Percentiles rank a stretch among this genome's conserved stretches.
phyloP scores from a whole-genome alignment of 2,113 vertebrate species.

The Aplodontia rufa region DNA sequence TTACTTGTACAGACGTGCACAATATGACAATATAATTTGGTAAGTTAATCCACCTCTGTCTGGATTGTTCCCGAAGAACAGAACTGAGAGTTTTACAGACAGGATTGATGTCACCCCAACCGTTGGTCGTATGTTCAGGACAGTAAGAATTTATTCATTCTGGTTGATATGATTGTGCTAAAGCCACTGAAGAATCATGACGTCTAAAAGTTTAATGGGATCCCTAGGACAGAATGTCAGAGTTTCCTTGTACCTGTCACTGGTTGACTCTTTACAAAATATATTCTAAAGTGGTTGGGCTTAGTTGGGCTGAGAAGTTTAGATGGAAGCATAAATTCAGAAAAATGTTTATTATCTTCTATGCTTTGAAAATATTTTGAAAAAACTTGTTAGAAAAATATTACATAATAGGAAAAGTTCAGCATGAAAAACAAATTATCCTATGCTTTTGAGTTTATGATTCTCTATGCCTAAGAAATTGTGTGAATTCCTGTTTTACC shows the following conservation, averaged over 20 bases:
- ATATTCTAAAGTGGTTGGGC: neutral
- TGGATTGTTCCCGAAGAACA: neutral
- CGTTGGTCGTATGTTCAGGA: neutral
- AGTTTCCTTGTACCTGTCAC: neutral
- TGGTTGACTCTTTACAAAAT: neutral
- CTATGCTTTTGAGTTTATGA: neutral
- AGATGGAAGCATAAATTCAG: slow-evolving; percentile 11
- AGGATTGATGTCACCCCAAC: neutral
- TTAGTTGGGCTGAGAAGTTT: neutral
- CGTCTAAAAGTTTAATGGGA: neutral
- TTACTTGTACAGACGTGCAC: too few relatives aligned
- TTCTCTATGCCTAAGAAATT: neutral
- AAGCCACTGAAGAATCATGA: slow-evolving; percentile 2
- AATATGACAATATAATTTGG: too few relatives aligned
- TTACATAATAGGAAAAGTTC: neutral
- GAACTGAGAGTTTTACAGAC: neutral
- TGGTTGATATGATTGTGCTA: neutral
- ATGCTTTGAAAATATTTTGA: neutral
- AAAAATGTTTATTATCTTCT: slow-evolving; percentile 38
- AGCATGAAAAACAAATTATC: neutral
- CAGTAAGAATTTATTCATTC: neutral
- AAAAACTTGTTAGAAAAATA: neutral
- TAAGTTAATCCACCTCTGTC: neutral
- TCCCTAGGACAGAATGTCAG: neutral
- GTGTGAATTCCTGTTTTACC: neutral